Base-by-base conservation (phyloP, 2,888 invertebrate species). In the Idaea biselata region DNA sequence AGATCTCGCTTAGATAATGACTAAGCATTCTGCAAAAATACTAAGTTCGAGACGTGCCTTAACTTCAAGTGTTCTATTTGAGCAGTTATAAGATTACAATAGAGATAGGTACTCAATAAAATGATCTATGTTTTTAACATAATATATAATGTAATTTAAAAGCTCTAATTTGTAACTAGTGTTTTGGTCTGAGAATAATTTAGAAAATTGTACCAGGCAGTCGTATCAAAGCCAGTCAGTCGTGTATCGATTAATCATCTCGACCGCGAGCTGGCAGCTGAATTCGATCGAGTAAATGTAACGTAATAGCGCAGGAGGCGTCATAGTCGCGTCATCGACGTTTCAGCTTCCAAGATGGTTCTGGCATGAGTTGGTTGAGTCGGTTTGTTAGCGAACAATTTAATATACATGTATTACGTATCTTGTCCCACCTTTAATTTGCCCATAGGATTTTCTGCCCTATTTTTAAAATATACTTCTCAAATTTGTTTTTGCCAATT, bases 311-410 rank as follows among this genome's bases (percentile, higher is more conserved):
- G 7, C 18, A 53, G 14, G 17, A 56, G 55, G 17, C 62, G 64
- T 69, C 62, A 66, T 58, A 18, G 60, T 53, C 31, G 56, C 63
- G 62, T 63, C 64, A 63, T 55, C 60, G 59, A 32, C 55, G 62
- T 60, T 55, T 60, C 59, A 60, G 58, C 61, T 60, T 66, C 62
- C 63, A 61, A 63, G 57, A 64, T 64, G 61, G 61, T 65, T 64
- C 59, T 59, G 59, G 64, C 62, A 62, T 65, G 66, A 62, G 53
- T 65, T n/a, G 53, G n/a, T 53, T n/a, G 16, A 55, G 16, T 55
- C 7, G 56, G 17, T 56, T 18, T 18, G 14, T 8, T 18, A 56
- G 16, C 56, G 18, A 14, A 0, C 0, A 44, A 44, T 44, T 44
- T 44, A 1, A 44, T 11, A 14, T 11, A 44, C 14, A 14, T 11